Base-by-base conservation (phyloP, 2,113 vertebrate species). In the Pogonocichla stellata region DNA sequence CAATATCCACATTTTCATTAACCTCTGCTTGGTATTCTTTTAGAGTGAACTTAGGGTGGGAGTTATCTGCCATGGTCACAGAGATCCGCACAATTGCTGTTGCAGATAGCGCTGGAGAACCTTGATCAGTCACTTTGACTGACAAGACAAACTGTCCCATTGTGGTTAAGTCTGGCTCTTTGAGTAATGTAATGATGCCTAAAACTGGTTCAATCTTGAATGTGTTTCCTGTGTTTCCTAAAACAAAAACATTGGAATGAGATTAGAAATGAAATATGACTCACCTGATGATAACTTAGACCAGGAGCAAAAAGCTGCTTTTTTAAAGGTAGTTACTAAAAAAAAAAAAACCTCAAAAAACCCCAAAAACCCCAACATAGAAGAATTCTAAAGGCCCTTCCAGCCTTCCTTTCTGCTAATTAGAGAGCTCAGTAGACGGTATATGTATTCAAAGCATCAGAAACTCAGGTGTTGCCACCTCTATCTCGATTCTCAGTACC, bases 181-280 rank as follows among this genome's bases (percentile, higher is more conserved):
- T 99, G 67, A 98, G 97, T 87, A 99, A 95, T 4, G 98, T 98
- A 85, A 99, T 98, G 94, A 99, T 99, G 45, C 99, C 99, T 93
- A 99, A 97, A 96, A 99, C 97, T 20, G 99, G 98, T 91, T 99
- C 99, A 5, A 99, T 99, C 94, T 98, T 98, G 97, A 99, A 99
- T 3, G 98, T 98, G 96, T 98, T 99, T 62, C 98, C 99, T 3
- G 98, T 98, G 93, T 99, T 99, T 43, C 99, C 99, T 99, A 96
- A 85, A 98, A 97, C 8, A 97, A 7, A 96, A 95, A 97, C 71
- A 93, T 92, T 91, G 62, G 72, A 67, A 92, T 48, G 38, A 97
- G 83, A 84, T 94, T 58, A 97, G 77, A 95, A 96, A 66, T 93
- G 2, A 95, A 64, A 70, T 62, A 33, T 26, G 47, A 61, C 5